Percentiles rank a stretch among this genome's conserved stretches.
phyloP scores from a whole-genome alignment of 1,140 invertebrate genomes.

The Pogonognathellus flavescens region DNA sequence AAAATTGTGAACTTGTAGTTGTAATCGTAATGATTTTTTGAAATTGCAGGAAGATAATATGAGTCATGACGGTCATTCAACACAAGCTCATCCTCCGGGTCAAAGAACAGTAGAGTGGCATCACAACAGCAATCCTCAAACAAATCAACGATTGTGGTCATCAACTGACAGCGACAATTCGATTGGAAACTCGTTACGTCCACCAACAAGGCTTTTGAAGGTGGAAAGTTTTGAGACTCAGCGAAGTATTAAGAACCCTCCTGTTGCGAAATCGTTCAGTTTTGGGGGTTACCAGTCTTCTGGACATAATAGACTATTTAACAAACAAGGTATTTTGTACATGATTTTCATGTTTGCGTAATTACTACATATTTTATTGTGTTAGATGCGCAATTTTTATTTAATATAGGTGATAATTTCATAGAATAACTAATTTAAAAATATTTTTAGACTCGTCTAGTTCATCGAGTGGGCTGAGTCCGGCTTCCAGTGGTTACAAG shows the following conservation, averaged over 20 bases:
- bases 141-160: constrained; percentile 24
- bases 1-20: neutral
- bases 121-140: constrained; percentile 43
- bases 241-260: constrained; percentile 71
- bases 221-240: constrained; percentile 73
- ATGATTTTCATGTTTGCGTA: too few relatives aligned
- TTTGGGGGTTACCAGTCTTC: constrained; percentile 82
- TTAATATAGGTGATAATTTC: too few relatives aligned
- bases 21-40: neutral
- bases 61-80: neutral
- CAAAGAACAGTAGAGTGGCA: constrained; percentile 44
- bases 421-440: too few relatives aligned
- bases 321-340: constrained; percentile 84
- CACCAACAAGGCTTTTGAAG: constrained; percentile 70
- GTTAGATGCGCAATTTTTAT: too few relatives aligned
- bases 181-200: constrained; percentile 28
- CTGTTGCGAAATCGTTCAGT: constrained; percentile 86
- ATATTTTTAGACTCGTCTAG: constrained; percentile 76
- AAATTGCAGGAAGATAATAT: constrained; percentile 29
- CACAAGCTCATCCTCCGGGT: constrained; percentile 24
- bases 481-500: constrained; percentile 86
- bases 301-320: constrained; percentile 74
- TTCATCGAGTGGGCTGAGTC: constrained; percentile 81
- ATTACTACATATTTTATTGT: too few relatives aligned
- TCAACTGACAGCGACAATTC: constrained; percentile 33